Evolutionary conservation across 2,797 vertebrate species (phyloP), one percentile per base, ranked within the genome.

Genomic region (Lemur catta): DNA sequence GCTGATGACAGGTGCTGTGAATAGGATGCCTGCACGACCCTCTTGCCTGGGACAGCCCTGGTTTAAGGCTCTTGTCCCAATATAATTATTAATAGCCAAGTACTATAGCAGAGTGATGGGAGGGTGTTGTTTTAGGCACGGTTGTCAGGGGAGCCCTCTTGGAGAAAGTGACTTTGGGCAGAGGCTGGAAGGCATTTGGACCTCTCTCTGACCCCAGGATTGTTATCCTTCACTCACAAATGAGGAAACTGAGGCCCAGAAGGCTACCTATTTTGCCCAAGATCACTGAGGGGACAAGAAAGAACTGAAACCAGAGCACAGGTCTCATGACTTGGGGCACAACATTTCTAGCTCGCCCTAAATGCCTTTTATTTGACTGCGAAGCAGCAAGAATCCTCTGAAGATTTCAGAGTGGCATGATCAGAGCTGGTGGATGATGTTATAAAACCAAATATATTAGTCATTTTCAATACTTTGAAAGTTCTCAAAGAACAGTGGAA

Each of bases 391-490:
- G 91, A 84, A 87, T 59, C 82, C 93, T 91, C 93, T 96, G 91
- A 97, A 97, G 84, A 74, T 91, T 95, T 95, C 79, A 41, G 72
- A 84, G 48, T 67, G 30, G 75, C 87, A 28, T 33, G 71, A 96
- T 96, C 85, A 94, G 79, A 93, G 86, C 72, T 89, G 33, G 46
- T 55, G 4, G 89, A 76, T 28, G 80, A 93, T 95, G 61, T 90
- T 95, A 97, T 84, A 93, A 97, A 97, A 93, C 94, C 91, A 94
- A 95, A 95, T 84, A 65, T 10, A 94, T 84, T 78, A 96, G 95
- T 97, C 90, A 96, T 46, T 95, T 95, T 97, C 79, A 93, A 84
- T 96, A 88, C 87, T 96, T 97, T 97, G 96, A 97, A 97, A 93
- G 91, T 94, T 96, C 89, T 93, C 92, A 80, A 92, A 97, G 87